Percentiles rank a stretch among this genome's conserved stretches.
Conservation (phyloP, 1,140 invertebrate species). For the Dysdera silvatica region DNA sequence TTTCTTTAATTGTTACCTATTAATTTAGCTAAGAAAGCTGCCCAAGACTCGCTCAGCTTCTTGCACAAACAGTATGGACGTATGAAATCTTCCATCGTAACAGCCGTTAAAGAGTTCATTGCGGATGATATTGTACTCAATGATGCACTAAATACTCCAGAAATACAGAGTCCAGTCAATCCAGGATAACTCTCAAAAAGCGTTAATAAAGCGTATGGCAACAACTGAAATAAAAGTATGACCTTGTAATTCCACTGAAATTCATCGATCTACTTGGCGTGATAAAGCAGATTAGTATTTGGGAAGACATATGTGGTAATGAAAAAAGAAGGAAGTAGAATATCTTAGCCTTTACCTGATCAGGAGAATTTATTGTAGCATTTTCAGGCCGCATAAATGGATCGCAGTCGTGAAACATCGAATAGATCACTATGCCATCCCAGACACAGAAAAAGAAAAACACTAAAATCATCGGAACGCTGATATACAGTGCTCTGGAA, state of each 20-base stretch:
- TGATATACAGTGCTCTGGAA: constrained; percentile 30
- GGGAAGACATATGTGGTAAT: not conserved
- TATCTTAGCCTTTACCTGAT: constrained; percentile 43
- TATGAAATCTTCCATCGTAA: constrained; percentile 79
- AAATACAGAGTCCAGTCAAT: constrained; percentile 67
- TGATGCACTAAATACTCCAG: constrained; percentile 72
- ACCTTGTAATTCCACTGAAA: not conserved
- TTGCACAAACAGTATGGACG: constrained; percentile 18
- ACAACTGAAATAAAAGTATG: constrained; percentile 51
- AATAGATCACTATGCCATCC: constrained; percentile 68
- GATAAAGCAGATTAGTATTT: too few relatives aligned
- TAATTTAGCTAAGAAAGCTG: constrained; percentile 17
- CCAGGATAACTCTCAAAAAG: constrained; percentile 61
- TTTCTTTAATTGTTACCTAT: too few relatives aligned
- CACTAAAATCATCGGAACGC: constrained; percentile 31
- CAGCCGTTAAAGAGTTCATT: constrained; percentile 79
- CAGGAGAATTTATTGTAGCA: constrained; percentile 47
- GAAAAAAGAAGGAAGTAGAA: too few relatives aligned
- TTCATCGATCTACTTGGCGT: too few relatives aligned
- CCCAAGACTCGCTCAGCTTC: constrained; percentile 2
- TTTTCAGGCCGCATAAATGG: constrained; percentile 48
- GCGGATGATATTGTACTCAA: constrained; percentile 84
- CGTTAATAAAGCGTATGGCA: constrained; percentile 70
- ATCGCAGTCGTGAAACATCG: constrained; percentile 65
- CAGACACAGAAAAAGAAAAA: constrained; percentile 38